Percentiles rank a stretch among this genome's conserved stretches.
Conservation (phyloP, 2,113 vertebrate species). For the Pelodiscus sinensis region DNA sequence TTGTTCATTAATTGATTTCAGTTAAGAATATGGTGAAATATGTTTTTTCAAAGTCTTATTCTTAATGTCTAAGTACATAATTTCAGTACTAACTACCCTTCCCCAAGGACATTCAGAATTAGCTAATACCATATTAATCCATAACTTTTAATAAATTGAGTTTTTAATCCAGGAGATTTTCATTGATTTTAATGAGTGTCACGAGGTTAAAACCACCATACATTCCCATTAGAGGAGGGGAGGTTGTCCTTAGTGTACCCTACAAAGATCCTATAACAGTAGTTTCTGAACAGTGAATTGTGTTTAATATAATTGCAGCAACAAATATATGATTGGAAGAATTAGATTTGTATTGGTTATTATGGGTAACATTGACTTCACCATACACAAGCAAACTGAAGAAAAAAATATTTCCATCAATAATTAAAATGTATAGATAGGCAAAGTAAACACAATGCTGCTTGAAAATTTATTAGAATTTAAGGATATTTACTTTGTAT, state of each 20-base stretch:
- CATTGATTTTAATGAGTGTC: background rate
- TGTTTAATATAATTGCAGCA: too few relatives aligned
- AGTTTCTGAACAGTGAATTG: background rate
- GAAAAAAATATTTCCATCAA: too few relatives aligned
- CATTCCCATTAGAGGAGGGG: background rate
- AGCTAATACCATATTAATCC: background rate
- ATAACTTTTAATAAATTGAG: background rate
- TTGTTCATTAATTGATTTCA: background rate
- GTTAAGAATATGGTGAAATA: background rate
- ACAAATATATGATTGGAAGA: too few relatives aligned
- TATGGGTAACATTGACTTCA: background rate
- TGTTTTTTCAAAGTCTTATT: background rate
- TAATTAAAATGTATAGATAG: too few relatives aligned
- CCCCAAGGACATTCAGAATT: background rate
- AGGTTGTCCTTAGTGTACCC: background rate
- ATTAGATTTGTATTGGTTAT: too few relatives aligned
- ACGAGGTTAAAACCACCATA: background rate
- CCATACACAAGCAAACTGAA: background rate
- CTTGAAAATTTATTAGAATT: too few relatives aligned
- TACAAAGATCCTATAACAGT: background rate
- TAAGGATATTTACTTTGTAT: too few relatives aligned
- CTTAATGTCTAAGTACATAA: background rate
- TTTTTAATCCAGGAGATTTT: background rate
- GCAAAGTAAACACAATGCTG: too few relatives aligned
- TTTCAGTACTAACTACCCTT: background rate